Evolutionary conservation across 2,797 vertebrate genomes (phyloP), one percentile per base, ranked within the genome.

Genomic region (Eulemur mongoz): DNA sequence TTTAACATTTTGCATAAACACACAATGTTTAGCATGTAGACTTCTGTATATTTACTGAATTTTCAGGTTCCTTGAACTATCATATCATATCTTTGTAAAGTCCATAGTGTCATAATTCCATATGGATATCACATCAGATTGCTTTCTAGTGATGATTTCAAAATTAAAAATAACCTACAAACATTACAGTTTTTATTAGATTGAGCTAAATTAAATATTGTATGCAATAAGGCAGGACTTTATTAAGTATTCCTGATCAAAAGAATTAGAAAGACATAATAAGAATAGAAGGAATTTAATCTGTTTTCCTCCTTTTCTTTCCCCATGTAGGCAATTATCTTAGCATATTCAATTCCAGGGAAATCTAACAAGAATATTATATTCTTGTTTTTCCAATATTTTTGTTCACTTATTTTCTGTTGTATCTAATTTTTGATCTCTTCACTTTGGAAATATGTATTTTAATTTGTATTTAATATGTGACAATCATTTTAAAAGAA

Each of bases 381-480:
- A 38, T 17, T 61, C 25, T 72, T 78, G 35, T 59, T 95, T 94
- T 79, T 17, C n/a, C 52, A 85, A 20, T 7, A 63, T 45, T 38
- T 88, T 80, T 61, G 9, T 52, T 83, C 22, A 54, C 40, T 82
- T 72, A 50, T 76, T 86, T 81, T 30, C n/a, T 69, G 2, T 67
- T 70, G 79, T 52, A 18, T 3, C n/a, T 52, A 50, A 73, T 0
- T 12, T 59, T 69, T 93, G 69, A 11, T 78, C 38, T 73, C 25
- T 76, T 91, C 6, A 43, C 11, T 78, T 80, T 91, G 38, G 50
- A 93, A 89, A 93, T 73, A 61, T 2, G 5, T 30, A 65, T 93
- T 92, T 83, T 80, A 92, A 91, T 83, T 88, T 91, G 32, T 23
- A 89, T 15, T 63, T 61, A 88, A 69, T 35, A 91, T 63, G 7